Evolutionary conservation across 2,797 vertebrate species (phyloP), one percentile per base, ranked within the genome.

Genomic region (Lophius americanus): DNA sequence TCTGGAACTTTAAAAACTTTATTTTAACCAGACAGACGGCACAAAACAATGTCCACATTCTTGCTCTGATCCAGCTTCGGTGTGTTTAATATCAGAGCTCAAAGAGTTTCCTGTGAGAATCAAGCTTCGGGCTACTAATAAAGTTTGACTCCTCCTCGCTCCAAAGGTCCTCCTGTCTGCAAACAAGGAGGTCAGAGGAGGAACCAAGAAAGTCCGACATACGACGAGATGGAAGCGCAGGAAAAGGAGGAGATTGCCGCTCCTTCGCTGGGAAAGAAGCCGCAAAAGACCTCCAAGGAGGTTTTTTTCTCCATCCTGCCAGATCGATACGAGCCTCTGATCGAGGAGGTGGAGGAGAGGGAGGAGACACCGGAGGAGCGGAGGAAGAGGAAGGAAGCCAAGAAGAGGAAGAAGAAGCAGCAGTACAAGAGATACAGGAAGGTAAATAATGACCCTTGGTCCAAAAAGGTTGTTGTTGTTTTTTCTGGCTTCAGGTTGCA

Each of bases 291-390:
- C 1, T 87, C 81, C 51, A 90, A 79, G 52, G 88, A 91, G 1
- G 88, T 92, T 49, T 82, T 81, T 47, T 91, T 92, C 79, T 62
- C 79, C 2, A 32, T 90, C 7, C 81, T 92, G 48, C 88, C 90
- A 0, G 88, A 91, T 4, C 78, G 60, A 75, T 92, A 91, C 3
- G 79, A 90, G 0, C 87, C 89, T 1, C 86, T 92, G 73, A 77
- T 84, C 3, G 90, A 92, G 51, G 79, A 73, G 48, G 73, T 51
- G 8, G 83, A 82, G 36, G 76, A 87, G 64, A 5, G 50, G 4
- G 60, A 74, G 32, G 77, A 83, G 66, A 52, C 48, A 0, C 14
- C 39, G 0, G 73, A 85, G 50, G 72, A 80, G 65, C 69, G 55
- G 64, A 80, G 43, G 61, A 80, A 36, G 57, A 83, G 67, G 70